These are phyloP conservation scores for Myotis davidii DNA, from an alignment of 2,113 vertebrate genomes.

Conservation along the genomic window DNA sequence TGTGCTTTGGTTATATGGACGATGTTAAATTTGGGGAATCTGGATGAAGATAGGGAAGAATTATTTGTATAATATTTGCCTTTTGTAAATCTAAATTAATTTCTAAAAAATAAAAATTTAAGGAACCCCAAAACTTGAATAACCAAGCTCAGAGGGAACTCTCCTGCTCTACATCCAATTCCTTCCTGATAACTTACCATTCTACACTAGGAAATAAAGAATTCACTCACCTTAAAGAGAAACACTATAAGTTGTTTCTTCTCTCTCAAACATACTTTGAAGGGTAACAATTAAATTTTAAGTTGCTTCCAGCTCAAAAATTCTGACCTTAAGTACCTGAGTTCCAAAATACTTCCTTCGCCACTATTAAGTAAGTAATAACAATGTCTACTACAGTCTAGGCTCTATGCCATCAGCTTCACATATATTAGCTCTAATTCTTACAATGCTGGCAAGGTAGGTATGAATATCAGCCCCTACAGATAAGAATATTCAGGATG, in stretches of 20 bases:
- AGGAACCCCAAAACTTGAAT: neutral
- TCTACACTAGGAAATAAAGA: neutral
- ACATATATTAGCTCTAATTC: neutral
- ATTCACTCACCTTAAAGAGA: neutral
- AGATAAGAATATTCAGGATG: neutral
- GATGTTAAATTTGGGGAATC: constrained; percentile 13
- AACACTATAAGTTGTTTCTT: neutral
- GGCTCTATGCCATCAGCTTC: neutral
- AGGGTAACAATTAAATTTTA: constrained; percentile 1
- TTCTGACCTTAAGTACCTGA: neutral
- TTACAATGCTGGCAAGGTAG: neutral
- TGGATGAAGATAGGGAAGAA: neutral
- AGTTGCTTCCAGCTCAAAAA: constrained; percentile 38
- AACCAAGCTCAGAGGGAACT: neutral
- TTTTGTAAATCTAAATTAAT: constrained; percentile 1
- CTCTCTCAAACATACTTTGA: neutral
- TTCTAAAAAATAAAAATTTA: neutral
- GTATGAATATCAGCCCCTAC: neutral
- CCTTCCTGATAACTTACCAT: constrained; percentile 3
- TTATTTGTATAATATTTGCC: neutral
- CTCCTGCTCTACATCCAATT: neutral
- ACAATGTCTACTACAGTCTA: neutral
- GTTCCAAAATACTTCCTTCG: constrained; percentile 10
- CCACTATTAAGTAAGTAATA: neutral
- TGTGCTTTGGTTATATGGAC: neutral